Evolutionary conservation across 92 coral and sea anemone genomes (phyloP), one percentile per base, ranked within the genome.

Genomic region (Actinostola sp.): DNA sequence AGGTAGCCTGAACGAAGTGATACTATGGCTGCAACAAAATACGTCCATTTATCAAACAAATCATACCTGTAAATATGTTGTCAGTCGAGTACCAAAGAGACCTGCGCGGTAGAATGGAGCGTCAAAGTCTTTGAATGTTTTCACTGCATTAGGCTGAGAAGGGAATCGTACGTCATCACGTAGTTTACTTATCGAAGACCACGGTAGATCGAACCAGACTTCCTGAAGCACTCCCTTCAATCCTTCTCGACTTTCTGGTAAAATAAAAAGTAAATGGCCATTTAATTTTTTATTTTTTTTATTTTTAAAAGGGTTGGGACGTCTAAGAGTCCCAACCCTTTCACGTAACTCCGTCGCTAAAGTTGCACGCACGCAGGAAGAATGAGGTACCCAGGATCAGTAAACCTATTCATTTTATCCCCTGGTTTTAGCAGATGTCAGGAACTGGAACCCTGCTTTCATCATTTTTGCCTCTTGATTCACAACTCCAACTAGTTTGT

Each of bases 81-180:
- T 30, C 53, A 67, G 16, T 2, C 53, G 61, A n/a, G 20, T 26
- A 10, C 72, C 72, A 19, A 46, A 67, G 19, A 1, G 0, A 11
- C 16, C 51, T 35, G 23, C 2, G 0, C 30, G 30, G n/a, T 11
- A 30, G 0, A 30, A 23, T 58, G 59, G 59, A 23, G 72, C 41
- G 17, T 67, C 72, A 32, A 67, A 67, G 26, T 49, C 72, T 27
- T 49, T 26, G 4, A 49, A 28, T 30, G 32, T 33, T 23, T 7
- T 0, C 16, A 67, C 19, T 10, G 27, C 13, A 8, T 29, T 19
- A 30, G 72, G 72, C 36, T 67, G 41, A 8, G 42, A 12, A 17
- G 72, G 72, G 27, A 67, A 67, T 51, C 72, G 58, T 7, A 27
- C 60, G 27, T 67, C 72, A 8, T 17, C 55, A 11, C 72, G 72